Percentiles rank a stretch among this genome's conserved stretches.
Conservation (phyloP, 1,140 invertebrate species). For the Lycorma delicatula region DNA sequence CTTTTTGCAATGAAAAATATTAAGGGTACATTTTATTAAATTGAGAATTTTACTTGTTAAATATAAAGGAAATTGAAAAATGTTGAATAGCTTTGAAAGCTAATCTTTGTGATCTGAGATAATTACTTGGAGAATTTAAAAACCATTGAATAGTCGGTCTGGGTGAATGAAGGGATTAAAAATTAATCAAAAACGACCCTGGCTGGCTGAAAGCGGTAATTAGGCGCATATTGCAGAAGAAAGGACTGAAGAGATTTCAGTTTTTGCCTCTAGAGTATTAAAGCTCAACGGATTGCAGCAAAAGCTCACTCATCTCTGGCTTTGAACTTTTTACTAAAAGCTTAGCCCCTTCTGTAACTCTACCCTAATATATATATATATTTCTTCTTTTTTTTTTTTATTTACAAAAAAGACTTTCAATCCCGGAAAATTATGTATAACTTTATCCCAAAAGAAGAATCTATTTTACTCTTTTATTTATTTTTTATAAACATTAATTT, state of each 20-base stretch:
- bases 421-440: too few species aligned
- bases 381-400: too few species aligned
- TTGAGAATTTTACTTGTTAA: not conserved
- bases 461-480: too few species aligned
- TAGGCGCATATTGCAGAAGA: conserved; percentile 4
- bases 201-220: conserved; percentile 1
- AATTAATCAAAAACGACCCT: conserved; percentile 7
- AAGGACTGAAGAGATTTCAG: conserved; percentile 3
- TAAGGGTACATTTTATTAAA: too few species aligned
- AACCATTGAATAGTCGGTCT: conserved; percentile 1
- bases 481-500: too few species aligned
- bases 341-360: not conserved
- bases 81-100: not conserved
- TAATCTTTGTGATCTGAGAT: conserved; percentile 5
- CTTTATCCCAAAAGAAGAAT: too few species aligned
- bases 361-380: too few species aligned
- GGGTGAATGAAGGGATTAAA: conserved; percentile 4
- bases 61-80: conserved; percentile 1
- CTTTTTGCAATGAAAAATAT: too few species aligned
- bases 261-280: conserved; percentile 1
- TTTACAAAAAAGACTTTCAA: too few species aligned
- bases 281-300: not conserved
- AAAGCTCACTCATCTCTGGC: conserved; percentile 1
- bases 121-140: conserved; percentile 3
- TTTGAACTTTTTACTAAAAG: conserved; percentile 4